Evolutionary conservation across 2,113 vertebrate genomes (phyloP).

Genomic region (Microtus montanus): DNA sequence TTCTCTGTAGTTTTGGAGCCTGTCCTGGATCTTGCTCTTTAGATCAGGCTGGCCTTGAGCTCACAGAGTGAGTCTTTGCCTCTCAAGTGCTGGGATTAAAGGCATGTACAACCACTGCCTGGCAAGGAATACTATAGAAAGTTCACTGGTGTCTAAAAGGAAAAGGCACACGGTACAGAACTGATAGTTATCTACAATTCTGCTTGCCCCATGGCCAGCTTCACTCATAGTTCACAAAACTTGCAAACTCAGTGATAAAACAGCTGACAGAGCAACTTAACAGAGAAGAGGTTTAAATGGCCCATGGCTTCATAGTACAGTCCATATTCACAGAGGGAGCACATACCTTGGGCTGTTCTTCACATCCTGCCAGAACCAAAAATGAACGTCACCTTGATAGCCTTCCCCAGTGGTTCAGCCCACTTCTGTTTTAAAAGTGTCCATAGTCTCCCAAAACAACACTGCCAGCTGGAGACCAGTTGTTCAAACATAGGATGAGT

Average conservation of each 20-base stretch:
- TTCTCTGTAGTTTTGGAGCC: no score
- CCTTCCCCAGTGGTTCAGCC: not conserved
- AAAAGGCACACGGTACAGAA: not conserved
- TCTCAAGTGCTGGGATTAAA: no score
- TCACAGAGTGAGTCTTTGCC: no score
- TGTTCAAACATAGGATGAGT: not conserved
- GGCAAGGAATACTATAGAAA: not conserved
- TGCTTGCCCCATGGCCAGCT: not conserved
- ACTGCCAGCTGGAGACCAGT: not conserved
- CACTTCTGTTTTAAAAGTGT: not conserved
- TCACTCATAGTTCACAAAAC: not conserved
- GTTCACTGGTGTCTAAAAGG: not conserved
- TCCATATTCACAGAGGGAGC: not conserved
- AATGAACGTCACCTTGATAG: not conserved
- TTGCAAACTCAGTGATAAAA: not conserved
- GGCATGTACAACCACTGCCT: no score
- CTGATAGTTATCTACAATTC: not conserved
- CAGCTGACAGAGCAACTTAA: not conserved
- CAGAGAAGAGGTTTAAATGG: not conserved
- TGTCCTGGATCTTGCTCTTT: no score
- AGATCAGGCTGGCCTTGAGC: no score
- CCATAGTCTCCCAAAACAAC: not conserved
- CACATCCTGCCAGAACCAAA: not conserved
- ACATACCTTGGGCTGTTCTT: not conserved
- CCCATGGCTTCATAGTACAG: not conserved